phyloP scores from a whole-genome alignment of 2,888 invertebrate genomes.

The Xanthorhoe spadicearia region DNA sequence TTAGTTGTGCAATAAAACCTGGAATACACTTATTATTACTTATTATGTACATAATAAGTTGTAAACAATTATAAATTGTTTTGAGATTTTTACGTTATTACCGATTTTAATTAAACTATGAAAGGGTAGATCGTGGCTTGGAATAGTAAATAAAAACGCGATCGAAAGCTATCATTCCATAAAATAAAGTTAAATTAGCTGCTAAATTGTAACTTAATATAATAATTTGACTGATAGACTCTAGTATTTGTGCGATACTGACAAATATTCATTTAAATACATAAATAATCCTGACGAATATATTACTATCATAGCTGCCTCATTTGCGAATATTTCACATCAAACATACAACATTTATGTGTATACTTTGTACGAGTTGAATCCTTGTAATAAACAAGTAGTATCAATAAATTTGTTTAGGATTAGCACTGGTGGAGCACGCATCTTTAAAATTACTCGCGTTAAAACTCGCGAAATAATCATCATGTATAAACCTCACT shows the following conservation, averaged over 20 bases:
- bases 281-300: background rate
- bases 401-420: conserved; percentile 54
- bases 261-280: background rate
- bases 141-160: too few relatives aligned
- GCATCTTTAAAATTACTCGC: conserved; percentile 96
- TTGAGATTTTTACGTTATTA: too few relatives aligned
- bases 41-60: too few relatives aligned
- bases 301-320: background rate
- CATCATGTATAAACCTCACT: conserved; percentile 93
- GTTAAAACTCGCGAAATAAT: conserved; percentile 93
- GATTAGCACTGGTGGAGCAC: conserved; percentile 78
- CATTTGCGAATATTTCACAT: background rate
- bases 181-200: too few relatives aligned
- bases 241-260: background rate
- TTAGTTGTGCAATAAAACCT: conserved; percentile 5
- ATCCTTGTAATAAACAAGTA: background rate
- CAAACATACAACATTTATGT: background rate
- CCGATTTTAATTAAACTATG: too few relatives aligned
- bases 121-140: too few relatives aligned
- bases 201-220: too few relatives aligned
- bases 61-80: too few relatives aligned
- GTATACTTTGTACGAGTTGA: background rate
- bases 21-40: background rate
- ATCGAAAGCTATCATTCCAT: too few relatives aligned
- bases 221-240: background rate